Evolutionary conservation across 1,140 invertebrate genomes (phyloP).

Genomic region (Delia radicum): DNA sequence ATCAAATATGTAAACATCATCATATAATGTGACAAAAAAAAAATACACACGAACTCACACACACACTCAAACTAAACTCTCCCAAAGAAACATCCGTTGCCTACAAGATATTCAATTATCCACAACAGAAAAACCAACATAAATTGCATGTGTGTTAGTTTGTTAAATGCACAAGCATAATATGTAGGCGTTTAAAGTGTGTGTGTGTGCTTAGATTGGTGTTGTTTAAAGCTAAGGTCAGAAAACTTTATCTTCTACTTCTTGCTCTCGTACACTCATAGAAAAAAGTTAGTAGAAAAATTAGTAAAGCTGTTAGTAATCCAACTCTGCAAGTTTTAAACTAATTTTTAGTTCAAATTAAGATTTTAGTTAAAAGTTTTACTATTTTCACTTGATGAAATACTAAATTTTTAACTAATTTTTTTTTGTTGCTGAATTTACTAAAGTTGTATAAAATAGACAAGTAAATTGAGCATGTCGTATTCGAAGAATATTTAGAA

Average conservation of each 20-base stretch:
- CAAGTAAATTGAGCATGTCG: too few species aligned
- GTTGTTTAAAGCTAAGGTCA: not conserved
- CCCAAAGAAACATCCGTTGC: not conserved
- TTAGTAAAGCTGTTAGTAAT: too few species aligned
- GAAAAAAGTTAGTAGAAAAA: too few species aligned
- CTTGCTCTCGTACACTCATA: too few species aligned
- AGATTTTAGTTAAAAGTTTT: too few species aligned
- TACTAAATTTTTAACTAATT: too few species aligned
- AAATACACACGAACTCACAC: not conserved
- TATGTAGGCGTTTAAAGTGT: not conserved
- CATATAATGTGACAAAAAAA: slow-evolving; percentile 1
- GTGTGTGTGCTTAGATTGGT: not conserved
- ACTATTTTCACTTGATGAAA: too few species aligned
- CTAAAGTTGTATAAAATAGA: too few species aligned
- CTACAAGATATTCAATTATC: slow-evolving; percentile 5
- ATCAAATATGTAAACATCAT: slow-evolving; percentile 9
- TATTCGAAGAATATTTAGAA: too few species aligned
- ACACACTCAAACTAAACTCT: not conserved
- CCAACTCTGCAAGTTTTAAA: too few species aligned
- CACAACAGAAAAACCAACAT: not conserved
- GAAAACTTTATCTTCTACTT: not conserved
- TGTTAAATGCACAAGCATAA: not conserved
- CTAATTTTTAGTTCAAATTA: too few species aligned
- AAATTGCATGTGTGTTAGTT: not conserved
- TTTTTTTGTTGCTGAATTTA: too few species aligned